Evolutionary conservation across 2,797 vertebrate species (phyloP), one percentile per base, ranked within the genome.

Genomic region (Phrynocephalus guinanensis): DNA sequence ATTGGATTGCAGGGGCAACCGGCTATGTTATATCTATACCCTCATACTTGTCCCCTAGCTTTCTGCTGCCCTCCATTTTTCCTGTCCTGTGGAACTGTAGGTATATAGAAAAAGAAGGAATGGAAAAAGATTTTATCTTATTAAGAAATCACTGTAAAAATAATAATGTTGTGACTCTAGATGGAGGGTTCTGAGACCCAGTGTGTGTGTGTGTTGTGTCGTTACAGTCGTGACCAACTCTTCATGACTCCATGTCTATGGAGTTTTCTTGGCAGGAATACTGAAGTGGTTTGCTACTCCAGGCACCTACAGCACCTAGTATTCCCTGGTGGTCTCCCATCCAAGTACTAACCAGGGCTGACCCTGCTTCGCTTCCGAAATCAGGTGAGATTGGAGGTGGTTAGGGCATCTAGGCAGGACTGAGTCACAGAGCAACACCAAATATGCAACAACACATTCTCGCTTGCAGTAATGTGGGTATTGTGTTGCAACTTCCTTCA

Each of bases 21-120:
- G 13, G n/a, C 18, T 30, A 9, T 52, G 44, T 33, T 76, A 70
- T 70, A 11, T 68, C 16, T n/a, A 38, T 63, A 63, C 18, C 18
- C 73, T 91, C 90, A 86, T 87, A 87, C 76, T 67, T 22, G 50
- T 84, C 75, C 89, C 63, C 67, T 85, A 84, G 92, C 52, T 79
- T 90, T 91, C 90, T 88, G 77, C 90, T 88, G 79, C 56, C 88
- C 82, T 33, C 13, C 84, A 11, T 88, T 87, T 75, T 76, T 26
- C 18, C 6, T 26, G 3, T 33, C 38, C 2, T 63, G 71, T 16
- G 22, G 56, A 76, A 76, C 71, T 67, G 52, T 22, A 80, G 5
- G 28, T 79, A 24, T n/a, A 48, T 8, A 52, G 56, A 72, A 3
- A 52, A 84, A 84, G 20, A 78, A 84, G 26, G n/a, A 18, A 50